phyloP scores from a whole-genome alignment of 2,113 vertebrate species.

The Hippocampus mohnikei region DNA sequence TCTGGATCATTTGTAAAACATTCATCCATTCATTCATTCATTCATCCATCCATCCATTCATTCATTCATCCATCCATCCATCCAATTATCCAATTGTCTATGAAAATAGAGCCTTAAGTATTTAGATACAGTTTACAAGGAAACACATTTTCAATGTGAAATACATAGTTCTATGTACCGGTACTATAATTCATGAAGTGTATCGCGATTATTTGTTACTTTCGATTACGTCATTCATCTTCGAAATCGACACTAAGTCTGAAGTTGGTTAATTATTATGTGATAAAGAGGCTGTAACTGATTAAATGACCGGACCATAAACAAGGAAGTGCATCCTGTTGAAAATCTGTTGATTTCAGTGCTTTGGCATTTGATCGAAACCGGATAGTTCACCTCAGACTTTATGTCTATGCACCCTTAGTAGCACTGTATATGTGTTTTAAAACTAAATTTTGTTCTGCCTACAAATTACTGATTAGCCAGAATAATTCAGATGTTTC shows the following conservation, averaged over 20 bases:
- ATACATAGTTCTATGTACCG: neutral
- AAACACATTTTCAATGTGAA: no score
- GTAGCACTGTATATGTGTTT: neutral
- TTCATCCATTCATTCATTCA: no score
- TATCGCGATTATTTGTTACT: neutral
- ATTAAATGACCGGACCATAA: neutral
- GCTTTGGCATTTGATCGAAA: neutral
- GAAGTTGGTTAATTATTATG: neutral
- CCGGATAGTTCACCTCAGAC: neutral
- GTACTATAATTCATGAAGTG: neutral
- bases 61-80: no score
- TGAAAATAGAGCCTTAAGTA: no score
- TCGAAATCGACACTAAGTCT: neutral
- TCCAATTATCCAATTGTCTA: no score
- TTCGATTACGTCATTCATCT: neutral
- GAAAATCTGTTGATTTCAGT: neutral
- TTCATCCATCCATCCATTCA: no score
- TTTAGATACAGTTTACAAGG: no score
- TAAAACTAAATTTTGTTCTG: neutral
- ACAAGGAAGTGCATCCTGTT: slow-evolving; percentile 25
- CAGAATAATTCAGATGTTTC: slow-evolving; percentile 31
- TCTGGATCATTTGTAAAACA: no score
- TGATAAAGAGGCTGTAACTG: neutral
- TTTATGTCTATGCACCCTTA: no score
- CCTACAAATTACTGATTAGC: slow-evolving; percentile 52